Evolutionary conservation across 2,797 vertebrate genomes (phyloP), one percentile per base, ranked within the genome.

Genomic region (Lepilemur ruficaudatus): DNA sequence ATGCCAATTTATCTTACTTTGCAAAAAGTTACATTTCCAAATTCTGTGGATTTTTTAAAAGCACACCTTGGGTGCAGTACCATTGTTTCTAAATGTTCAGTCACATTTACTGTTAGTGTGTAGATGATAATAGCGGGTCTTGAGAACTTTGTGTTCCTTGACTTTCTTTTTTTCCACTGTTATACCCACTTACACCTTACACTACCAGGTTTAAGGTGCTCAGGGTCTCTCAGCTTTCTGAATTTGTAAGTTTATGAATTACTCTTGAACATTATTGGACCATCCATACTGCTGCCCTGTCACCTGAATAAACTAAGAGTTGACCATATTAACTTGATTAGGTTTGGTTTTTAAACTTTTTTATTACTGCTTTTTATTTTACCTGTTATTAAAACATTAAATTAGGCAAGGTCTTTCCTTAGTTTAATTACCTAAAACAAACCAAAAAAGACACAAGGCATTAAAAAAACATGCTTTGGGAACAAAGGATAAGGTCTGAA

Each of bases 371-470:
- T 83, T 92, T 65, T 93, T 78, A 82, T 79, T 89, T n/a, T 67
- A 59, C 25, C 32, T 84, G 55, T 41, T 96, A 91, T 92, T 76
- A 86, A 95, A 89, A 70, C 28, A 80, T 52, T 73, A 79, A 88
- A 48, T 85, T 79, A 57, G 65, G 25, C 52, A 76, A 81, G 38
- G 25, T 41, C 32, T 82, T 87, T 80, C 11, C 35, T 95, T 50
- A 73, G 1, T 78, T 94, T 13, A 90, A 70, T 91, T 92, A 93
- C 22, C 35, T 87, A 83, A 82, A 94, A 86, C 32, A 69, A 91
- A 75, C 25, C 57, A 65, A 59, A 80, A 81, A 85, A 52, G 43
- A 85, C 10, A 78, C 1, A 67, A 67, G 9, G 5, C 15, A 91
- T 94, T 89, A 41, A 93, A 72, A 72, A 93, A 94, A 52, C 7